Percentiles rank a stretch among this genome's conserved stretches.
These are phyloP conservation scores for Ochropleura plecta DNA, from an alignment of 2,888 invertebrate species.

Conservation along the genomic window DNA sequence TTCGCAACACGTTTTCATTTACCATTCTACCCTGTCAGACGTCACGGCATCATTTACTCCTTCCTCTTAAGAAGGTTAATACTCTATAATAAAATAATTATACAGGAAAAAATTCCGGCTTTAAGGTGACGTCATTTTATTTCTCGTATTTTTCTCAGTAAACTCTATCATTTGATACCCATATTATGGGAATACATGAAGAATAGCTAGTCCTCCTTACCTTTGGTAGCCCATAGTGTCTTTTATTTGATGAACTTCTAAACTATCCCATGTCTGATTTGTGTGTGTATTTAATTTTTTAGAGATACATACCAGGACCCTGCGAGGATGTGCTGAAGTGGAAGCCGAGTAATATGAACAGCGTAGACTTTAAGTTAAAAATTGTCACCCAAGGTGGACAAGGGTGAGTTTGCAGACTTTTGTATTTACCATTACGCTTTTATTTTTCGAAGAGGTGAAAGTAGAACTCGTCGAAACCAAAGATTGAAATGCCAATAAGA, in stretches of 20 bases:
- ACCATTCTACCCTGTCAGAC: no score
- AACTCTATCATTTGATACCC: no score
- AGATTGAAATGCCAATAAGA: neutral
- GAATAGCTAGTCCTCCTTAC: no score
- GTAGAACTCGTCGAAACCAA: neutral
- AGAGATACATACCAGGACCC: constrained; percentile 96
- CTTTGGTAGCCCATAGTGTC: neutral
- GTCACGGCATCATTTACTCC: no score
- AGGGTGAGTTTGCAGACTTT: constrained; percentile 90
- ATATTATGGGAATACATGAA: no score
- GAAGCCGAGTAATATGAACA: constrained; percentile 98
- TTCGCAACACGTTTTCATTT: no score
- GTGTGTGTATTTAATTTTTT: constrained; percentile 71
- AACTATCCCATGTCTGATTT: neutral
- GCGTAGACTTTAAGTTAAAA: constrained; percentile 98
- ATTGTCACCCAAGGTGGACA: constrained; percentile 93
- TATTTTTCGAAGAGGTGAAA: neutral
- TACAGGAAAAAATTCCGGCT: no score
- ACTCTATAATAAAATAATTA: no score
- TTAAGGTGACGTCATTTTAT: no score
- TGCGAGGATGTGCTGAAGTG: constrained; percentile 98
- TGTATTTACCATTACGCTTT: neutral
- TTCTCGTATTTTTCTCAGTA: no score
- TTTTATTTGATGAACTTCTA: neutral
- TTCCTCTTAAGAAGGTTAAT: no score